Percentiles rank a stretch among this genome's conserved stretches.
These are phyloP conservation scores for Amphilophus citrinellus DNA, from an alignment of 2,113 vertebrate genomes.

Conservation along the genomic window DNA sequence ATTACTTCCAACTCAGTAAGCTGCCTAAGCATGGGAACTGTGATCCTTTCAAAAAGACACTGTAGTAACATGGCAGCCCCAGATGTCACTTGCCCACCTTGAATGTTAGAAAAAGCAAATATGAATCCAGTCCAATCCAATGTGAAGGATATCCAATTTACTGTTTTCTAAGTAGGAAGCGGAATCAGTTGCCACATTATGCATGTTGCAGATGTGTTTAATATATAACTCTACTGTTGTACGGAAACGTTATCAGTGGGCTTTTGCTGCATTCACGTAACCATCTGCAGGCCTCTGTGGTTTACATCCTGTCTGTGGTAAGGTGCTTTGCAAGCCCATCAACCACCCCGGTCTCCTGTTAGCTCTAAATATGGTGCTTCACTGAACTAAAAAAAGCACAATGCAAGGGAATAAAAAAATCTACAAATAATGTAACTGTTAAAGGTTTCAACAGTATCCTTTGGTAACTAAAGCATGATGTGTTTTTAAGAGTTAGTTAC, in stretches of 20 bases:
- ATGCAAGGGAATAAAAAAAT: background rate
- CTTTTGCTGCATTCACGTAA: background rate
- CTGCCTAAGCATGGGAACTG: background rate
- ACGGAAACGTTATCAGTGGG: background rate
- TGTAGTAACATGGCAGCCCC: background rate
- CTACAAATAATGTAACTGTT: background rate
- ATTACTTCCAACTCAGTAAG: background rate
- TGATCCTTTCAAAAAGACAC: conserved; percentile 12
- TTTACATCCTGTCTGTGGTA: background rate
- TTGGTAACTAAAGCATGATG: background rate
- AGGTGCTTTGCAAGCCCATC: background rate
- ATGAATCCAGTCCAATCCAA: background rate
- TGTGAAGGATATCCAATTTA: background rate
- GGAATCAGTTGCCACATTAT: background rate
- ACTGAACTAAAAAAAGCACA: background rate
- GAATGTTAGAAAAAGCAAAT: background rate
- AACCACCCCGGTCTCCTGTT: background rate
- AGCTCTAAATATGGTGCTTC: background rate
- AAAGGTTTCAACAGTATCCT: background rate
- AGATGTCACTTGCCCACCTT: background rate
- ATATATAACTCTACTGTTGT: background rate
- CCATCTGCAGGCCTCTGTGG: background rate
- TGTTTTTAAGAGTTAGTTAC: background rate
- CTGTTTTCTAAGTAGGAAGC: background rate
- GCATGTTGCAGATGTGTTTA: background rate